These are phyloP conservation scores for Girardia tigrina DNA, from an alignment of 2,888 invertebrate genomes.

Conservation along the genomic window DNA sequence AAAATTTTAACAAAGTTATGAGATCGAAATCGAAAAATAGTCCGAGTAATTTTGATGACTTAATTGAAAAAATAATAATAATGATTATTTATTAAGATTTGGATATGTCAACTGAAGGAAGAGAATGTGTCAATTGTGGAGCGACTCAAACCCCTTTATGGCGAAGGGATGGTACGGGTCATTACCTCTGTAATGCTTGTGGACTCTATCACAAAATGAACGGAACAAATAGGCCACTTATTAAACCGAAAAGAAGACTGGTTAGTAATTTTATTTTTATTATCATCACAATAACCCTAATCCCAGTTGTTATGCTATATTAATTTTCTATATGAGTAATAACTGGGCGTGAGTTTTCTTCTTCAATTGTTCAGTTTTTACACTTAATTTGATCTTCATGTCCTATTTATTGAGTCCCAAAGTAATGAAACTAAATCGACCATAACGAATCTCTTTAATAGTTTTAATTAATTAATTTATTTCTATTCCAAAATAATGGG, in stretches of 20 bases:
- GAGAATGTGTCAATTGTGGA: constrained; percentile 91
- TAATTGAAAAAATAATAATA: neutral
- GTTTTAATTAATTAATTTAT: neutral
- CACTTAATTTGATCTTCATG: neutral
- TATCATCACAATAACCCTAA: neutral
- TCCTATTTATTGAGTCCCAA: no score
- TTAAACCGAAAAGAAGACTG: constrained; percentile 39
- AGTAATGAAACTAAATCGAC: neutral
- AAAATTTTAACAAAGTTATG: neutral
- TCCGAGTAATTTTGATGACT: neutral
- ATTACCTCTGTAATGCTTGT: constrained; percentile 92
- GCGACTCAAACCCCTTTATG: constrained; percentile 85
- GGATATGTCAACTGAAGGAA: constrained; percentile 58
- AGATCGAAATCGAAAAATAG: constrained; percentile 4
- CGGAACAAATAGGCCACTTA: constrained; percentile 78
- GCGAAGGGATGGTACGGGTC: constrained; percentile 84
- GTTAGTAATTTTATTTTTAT: constrained; percentile 29
- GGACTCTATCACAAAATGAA: constrained; percentile 96
- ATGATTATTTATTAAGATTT: neutral
- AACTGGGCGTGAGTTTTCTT: constrained; percentile 45
- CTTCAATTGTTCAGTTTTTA: constrained; percentile 54
- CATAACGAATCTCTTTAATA: neutral
- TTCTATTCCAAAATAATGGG: neutral
- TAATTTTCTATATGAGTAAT: constrained; percentile 64
- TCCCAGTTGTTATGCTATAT: neutral